Conservation (phyloP, 2,113 vertebrate species). For the Tragelaphus scriptus region DNA sequence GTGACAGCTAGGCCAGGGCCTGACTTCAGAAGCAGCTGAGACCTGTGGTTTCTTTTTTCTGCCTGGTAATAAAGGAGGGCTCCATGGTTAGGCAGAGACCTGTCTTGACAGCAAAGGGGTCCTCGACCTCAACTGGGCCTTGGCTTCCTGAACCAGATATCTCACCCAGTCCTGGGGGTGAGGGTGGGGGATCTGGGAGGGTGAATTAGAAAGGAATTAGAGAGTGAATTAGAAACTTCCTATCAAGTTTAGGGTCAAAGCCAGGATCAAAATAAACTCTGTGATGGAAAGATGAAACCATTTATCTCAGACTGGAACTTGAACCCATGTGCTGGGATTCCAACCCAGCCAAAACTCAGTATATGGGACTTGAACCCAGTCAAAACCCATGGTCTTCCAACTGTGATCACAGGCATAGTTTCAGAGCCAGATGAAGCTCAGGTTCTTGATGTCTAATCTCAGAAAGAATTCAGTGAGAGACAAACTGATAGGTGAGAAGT, state of each 20-base stretch:
- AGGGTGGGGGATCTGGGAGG: neutral
- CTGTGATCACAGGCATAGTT: neutral
- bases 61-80: neutral
- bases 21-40: neutral
- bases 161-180: rapidly evolving
- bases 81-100: neutral
- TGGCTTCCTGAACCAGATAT: neutral
- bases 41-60: neutral
- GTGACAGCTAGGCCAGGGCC: neutral
- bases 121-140: neutral
- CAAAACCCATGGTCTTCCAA: neutral
- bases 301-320: neutral
- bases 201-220: neutral
- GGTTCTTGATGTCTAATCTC: neutral
- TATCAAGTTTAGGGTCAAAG: neutral
- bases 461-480: neutral
- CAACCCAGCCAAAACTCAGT: neutral
- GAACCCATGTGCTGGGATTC: neutral
- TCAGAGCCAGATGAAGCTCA: neutral
- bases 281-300: neutral
- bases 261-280: neutral
- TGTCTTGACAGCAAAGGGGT: rapidly evolving
- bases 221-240: neutral
- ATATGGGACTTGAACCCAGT: neutral
- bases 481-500: neutral